These are phyloP conservation scores for Leptopilina myrica DNA, from an alignment of 2,888 invertebrate genomes.

Conservation along the genomic window DNA sequence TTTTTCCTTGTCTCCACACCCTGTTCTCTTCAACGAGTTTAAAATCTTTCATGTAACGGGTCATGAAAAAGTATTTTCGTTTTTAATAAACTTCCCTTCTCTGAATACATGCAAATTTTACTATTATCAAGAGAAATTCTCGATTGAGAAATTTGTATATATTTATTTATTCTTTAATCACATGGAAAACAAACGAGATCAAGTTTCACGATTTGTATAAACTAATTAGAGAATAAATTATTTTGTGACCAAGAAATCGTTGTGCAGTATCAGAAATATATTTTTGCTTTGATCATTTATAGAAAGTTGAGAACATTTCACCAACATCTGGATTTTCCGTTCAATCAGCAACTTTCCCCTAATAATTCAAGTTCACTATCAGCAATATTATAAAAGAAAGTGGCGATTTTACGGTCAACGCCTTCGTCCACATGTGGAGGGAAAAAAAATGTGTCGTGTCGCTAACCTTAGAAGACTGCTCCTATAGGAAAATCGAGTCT, in stretches of 20 bases:
- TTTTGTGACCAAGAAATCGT: too few species aligned
- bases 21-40: conserved; percentile 46
- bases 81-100: not conserved
- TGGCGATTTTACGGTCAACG: conserved; percentile 3
- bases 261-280: not conserved
- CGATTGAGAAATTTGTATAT: too few species aligned
- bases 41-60: conserved; percentile 37
- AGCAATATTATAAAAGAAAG: conserved; percentile 19
- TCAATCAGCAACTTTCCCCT: conserved; percentile 20
- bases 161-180: too few species aligned
- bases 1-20: conserved; percentile 52
- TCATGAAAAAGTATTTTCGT: conserved; percentile 1
- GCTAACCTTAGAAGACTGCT: not conserved
- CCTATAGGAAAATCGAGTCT: conserved; percentile 31
- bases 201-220: too few species aligned
- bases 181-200: too few species aligned
- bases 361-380: conserved; percentile 38
- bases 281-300: not conserved
- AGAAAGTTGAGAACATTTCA: conserved; percentile 34
- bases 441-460: conserved; percentile 5
- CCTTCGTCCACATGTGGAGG: not conserved
- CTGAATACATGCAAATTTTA: too few species aligned
- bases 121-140: too few species aligned
- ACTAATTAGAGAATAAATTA: too few species aligned
- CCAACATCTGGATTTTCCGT: conserved; percentile 14